Evolutionary conservation across 2,113 vertebrate genomes (phyloP).

Genomic region (Cinclus mexicanus): DNA sequence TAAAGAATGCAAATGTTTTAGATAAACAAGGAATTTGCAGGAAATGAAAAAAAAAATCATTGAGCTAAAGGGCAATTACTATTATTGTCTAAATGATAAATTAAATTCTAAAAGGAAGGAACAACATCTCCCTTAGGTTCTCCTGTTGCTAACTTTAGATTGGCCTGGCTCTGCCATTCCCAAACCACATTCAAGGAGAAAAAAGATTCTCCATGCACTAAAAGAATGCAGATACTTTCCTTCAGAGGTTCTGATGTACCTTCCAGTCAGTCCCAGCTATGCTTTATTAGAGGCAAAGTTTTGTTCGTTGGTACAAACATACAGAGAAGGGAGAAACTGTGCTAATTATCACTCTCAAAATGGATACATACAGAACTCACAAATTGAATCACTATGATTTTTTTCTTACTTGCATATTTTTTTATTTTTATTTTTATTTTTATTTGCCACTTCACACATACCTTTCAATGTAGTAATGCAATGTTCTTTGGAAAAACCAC

Average conservation of each 20-base stretch:
- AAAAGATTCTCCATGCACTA: background rate
- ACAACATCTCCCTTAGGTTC: background rate
- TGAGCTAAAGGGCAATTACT: background rate
- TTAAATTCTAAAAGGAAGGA: background rate
- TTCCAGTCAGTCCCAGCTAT: background rate
- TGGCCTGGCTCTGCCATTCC: background rate
- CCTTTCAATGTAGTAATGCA: conserved; percentile 76
- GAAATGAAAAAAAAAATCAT: background rate
- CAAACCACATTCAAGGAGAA: background rate
- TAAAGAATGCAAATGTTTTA: background rate
- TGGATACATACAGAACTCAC: background rate
- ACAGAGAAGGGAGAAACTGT: background rate
- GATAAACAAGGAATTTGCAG: background rate
- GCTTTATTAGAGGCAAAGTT: background rate
- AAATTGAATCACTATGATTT: background rate
- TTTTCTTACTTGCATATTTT: background rate
- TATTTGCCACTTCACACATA: conserved; percentile 29
- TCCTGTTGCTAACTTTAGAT: background rate
- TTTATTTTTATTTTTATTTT: background rate
- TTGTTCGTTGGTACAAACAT: background rate
- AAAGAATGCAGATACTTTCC: background rate
- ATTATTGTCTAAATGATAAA: background rate
- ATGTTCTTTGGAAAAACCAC: conserved; percentile 57
- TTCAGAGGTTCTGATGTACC: background rate
- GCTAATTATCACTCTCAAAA: background rate